These are phyloP conservation scores for Rhodinocichla rosea DNA, from an alignment of 2,113 vertebrate genomes.

Conservation along the genomic window DNA sequence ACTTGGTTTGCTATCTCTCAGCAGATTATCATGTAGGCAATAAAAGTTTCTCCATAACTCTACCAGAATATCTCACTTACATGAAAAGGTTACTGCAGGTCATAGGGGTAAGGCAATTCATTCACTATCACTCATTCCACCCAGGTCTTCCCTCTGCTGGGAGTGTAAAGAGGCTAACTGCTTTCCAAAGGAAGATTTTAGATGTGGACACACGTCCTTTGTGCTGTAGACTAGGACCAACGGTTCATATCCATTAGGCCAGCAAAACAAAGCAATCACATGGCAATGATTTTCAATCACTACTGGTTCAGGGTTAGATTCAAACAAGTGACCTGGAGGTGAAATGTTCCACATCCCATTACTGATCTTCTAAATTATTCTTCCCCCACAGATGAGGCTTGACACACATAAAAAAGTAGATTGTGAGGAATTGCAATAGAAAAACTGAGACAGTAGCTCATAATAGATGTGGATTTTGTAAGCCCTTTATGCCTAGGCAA, in stretches of 20 bases:
- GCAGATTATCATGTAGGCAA: background rate
- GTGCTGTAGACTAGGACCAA: background rate
- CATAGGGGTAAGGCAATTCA: background rate
- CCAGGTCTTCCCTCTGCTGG: background rate
- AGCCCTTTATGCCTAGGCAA: background rate
- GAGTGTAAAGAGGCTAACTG: background rate
- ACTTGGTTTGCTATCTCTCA: background rate
- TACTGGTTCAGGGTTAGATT: conserved; percentile 57
- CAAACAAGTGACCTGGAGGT: conserved; percentile 63
- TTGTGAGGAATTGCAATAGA: background rate
- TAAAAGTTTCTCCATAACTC: background rate
- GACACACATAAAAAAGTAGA: conserved; percentile 15
- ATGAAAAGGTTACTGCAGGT: background rate
- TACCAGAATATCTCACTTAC: background rate
- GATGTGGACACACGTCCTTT: background rate
- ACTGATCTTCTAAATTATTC: conserved; percentile 61
- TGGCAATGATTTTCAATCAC: conserved; percentile 67
- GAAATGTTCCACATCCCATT: conserved; percentile 62
- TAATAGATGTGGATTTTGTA: conserved; percentile 24
- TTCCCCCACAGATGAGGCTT: conserved; percentile 48
- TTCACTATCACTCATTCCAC: background rate
- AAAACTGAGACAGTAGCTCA: background rate
- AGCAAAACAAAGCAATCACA: conserved; percentile 64
- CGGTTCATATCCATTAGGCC: conserved; percentile 45
- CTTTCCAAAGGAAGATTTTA: conserved; percentile 8